These are phyloP conservation scores for Listronotus bonariensis DNA, from an alignment of 1,140 invertebrate species.

Conservation along the genomic window DNA sequence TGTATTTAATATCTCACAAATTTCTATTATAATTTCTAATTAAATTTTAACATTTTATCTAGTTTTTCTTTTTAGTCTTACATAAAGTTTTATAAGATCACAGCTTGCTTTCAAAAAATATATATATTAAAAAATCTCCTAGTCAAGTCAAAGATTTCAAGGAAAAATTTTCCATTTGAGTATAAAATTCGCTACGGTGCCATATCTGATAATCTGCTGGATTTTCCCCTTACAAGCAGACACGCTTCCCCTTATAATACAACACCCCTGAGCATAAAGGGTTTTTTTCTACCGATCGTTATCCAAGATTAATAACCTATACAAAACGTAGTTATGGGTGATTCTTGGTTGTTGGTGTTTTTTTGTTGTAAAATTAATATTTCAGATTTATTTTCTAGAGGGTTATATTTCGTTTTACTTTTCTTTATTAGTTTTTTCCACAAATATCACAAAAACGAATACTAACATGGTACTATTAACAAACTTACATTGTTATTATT, in stretches of 20 bases:
- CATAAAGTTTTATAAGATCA: too few relatives aligned
- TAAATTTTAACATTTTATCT: too few relatives aligned
- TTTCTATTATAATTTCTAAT: too few relatives aligned
- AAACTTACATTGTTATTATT: too few relatives aligned
- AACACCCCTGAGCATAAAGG: conserved; percentile 32
- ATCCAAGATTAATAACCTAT: conserved; percentile 33
- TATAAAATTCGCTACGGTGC: conserved; percentile 31
- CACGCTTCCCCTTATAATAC: conserved; percentile 30
- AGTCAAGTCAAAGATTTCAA: conserved; percentile 22
- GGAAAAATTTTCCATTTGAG: conserved; percentile 23
- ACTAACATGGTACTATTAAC: too few relatives aligned
- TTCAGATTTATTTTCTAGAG: too few relatives aligned
- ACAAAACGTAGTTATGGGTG: conserved; percentile 22
- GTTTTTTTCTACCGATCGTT: conserved; percentile 30
- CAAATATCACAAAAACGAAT: too few relatives aligned
- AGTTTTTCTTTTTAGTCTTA: too few relatives aligned
- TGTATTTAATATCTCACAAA: too few relatives aligned
- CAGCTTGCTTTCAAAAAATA: too few relatives aligned
- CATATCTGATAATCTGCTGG: conserved; percentile 34
- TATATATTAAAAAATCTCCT: conserved; percentile 24
- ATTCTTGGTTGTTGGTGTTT: neutral
- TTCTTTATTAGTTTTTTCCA: too few relatives aligned
- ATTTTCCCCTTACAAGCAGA: conserved; percentile 27
- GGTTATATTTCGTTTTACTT: neutral
- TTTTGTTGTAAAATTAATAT: too few relatives aligned